Evolutionary conservation across 35 echinoderm and acorn worm species (phyloP).

Genomic region (Acanthaster planci): DNA sequence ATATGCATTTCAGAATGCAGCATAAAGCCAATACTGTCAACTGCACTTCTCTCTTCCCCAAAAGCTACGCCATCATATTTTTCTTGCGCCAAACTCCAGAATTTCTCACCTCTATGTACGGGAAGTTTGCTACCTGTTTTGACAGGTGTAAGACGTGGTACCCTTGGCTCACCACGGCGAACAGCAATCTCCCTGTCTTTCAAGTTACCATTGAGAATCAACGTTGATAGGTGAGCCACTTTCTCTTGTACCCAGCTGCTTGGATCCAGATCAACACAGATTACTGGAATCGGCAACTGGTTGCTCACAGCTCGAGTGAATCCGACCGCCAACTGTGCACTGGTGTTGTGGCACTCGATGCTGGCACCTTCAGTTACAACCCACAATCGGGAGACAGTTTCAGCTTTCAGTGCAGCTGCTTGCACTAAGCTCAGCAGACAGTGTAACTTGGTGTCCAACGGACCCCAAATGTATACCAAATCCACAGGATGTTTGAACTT

Average conservation of each 20-base stretch:
- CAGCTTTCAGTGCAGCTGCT: background rate
- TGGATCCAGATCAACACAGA: slow-evolving; percentile 44
- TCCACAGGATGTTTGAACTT: background rate
- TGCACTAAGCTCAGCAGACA: slow-evolving; percentile 18
- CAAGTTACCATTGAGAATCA: background rate
- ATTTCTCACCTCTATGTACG: background rate
- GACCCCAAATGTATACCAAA: background rate
- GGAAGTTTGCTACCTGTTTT: no score
- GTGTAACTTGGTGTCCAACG: background rate
- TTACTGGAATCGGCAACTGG: slow-evolving; percentile 51
- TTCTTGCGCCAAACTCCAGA: slow-evolving; percentile 27
- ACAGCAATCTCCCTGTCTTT: slow-evolving; percentile 53
- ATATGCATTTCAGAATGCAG: background rate
- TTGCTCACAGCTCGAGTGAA: slow-evolving; percentile 67
- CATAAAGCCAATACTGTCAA: slow-evolving; percentile 45
- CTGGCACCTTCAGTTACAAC: background rate
- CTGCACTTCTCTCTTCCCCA: background rate
- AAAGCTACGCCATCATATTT: background rate
- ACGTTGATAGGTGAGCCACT: slow-evolving; percentile 18
- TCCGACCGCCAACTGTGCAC: slow-evolving; percentile 36
- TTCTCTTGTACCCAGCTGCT: slow-evolving; percentile 13
- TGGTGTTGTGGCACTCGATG: background rate
- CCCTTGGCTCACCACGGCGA: slow-evolving; percentile 14
- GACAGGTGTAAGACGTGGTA: no score
- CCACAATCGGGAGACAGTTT: background rate